phyloP scores from a whole-genome alignment of 1,140 invertebrate genomes.

The Pissodes strobi region DNA sequence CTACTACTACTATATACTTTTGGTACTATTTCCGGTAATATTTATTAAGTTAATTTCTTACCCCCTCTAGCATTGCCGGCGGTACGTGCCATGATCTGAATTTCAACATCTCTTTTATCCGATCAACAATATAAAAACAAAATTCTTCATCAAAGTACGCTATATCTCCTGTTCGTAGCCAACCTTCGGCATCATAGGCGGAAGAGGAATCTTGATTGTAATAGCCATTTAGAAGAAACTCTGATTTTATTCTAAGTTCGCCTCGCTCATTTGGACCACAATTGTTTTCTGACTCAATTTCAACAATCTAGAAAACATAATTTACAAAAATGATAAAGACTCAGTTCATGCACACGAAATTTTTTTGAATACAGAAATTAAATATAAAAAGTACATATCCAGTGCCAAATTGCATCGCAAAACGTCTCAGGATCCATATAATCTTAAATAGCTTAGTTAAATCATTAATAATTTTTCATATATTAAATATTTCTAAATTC shows the following conservation, averaged over 20 bases:
- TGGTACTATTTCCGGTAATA: not conserved
- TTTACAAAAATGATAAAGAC: too few species aligned
- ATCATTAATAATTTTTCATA: too few species aligned
- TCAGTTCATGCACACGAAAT: too few species aligned
- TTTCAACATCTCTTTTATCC: conserved; percentile 78
- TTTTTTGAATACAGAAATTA: too few species aligned
- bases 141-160: conserved; percentile 69
- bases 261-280: conserved; percentile 60
- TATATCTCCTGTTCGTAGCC: conserved; percentile 72
- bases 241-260: conserved; percentile 62
- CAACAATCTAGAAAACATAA: conserved; percentile 49
- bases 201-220: conserved; percentile 51
- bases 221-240: conserved; percentile 62
- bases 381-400: too few species aligned
- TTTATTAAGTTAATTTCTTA: not conserved
- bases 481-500: too few species aligned
- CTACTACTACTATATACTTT: not conserved
- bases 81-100: conserved; percentile 57
- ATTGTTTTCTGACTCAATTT: conserved; percentile 56
- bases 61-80: conserved; percentile 63
- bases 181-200: conserved; percentile 65
- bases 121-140: conserved; percentile 69
- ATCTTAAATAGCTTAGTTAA: too few species aligned
- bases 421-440: too few species aligned
- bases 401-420: too few species aligned